Conservation (phyloP, 1,140 invertebrate species). For the Amyelois transitella region DNA sequence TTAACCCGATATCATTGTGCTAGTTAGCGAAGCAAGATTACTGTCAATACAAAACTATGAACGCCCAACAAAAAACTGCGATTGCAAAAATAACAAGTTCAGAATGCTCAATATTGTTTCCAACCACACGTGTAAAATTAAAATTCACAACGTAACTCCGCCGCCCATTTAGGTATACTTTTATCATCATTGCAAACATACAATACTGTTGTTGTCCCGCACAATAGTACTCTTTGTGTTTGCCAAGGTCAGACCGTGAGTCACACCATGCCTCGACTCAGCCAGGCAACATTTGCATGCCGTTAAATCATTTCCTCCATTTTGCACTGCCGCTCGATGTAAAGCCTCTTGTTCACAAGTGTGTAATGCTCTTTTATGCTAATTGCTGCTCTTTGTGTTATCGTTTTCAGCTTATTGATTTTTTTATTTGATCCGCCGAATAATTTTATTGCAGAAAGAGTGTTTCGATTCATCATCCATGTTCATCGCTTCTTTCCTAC, state of each 20-base stretch:
- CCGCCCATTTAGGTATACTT: constrained; percentile 28
- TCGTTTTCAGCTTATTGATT: no score
- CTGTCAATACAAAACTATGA: no score
- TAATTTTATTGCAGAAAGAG: no score
- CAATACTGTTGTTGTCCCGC: constrained; percentile 16
- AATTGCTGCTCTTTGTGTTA: no score
- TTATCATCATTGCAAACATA: constrained; percentile 26
- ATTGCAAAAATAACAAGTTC: neutral
- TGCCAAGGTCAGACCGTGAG: constrained; percentile 25
- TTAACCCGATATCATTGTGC: no score
- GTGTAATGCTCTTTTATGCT: no score
- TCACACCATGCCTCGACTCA: constrained; percentile 10
- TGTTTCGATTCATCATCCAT: no score
- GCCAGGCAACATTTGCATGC: neutral
- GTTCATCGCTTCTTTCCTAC: no score
- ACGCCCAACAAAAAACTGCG: neutral
- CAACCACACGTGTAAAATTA: constrained; percentile 2
- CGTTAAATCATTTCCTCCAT: neutral
- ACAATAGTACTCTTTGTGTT: constrained; percentile 33
- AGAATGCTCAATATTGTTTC: neutral
- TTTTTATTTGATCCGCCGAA: no score
- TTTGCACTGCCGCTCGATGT: neutral
- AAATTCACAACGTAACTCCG: constrained; percentile 18
- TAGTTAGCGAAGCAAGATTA: no score
- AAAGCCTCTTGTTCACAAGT: neutral